Evolutionary conservation across 2,888 invertebrate species (phyloP), one percentile per base, ranked within the genome.

Genomic region (Clunio marinus): DNA sequence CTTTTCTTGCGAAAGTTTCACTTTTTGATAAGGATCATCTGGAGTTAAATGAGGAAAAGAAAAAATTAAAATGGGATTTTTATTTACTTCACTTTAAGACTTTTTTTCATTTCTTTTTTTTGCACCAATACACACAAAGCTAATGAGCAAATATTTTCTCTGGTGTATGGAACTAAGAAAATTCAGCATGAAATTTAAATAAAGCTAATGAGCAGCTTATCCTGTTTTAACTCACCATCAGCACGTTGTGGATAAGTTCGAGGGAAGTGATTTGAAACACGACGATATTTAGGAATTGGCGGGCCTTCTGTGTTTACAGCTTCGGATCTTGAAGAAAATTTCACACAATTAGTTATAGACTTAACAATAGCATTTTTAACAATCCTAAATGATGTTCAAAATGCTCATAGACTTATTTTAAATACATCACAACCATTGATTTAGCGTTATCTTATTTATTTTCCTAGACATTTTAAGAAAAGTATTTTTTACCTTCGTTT

Each of bases 11-110:
- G 17, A 13, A 10, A 27, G 24, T 10, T 46, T 63, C 5, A 63
- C 63, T 63, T 45, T 25, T 13, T 45, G 27, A 27, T 27, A 63
- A 17, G 2, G 37, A 22, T 63, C 63, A 63, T 28, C 63, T 46
- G 24, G 15, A n/a, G n/a, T n/a, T n/a, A n/a, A n/a, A n/a, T n/a
- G n/a, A n/a, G n/a, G n/a, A 57, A 57, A 57, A 8, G n/a, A 55
- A 25, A n/a, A 13, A 24, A 24, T 15, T 8, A 51, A 22, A 20
- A 10, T 32, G 32, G 10, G 10, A 32, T 32, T 32, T 32, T 51
- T 51, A 51, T 51, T 20, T 51, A 17, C 20, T 1, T 2, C 22
- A 2, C 2, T 13, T 17, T 17, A 22, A 51, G 20, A 51, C 22
- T 51, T 17, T 51, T 10, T 32, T 32, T 32, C 10, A 7, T 32